phyloP scores from a whole-genome alignment of 2,888 invertebrate genomes.

The Clepsis dumicolana region DNA sequence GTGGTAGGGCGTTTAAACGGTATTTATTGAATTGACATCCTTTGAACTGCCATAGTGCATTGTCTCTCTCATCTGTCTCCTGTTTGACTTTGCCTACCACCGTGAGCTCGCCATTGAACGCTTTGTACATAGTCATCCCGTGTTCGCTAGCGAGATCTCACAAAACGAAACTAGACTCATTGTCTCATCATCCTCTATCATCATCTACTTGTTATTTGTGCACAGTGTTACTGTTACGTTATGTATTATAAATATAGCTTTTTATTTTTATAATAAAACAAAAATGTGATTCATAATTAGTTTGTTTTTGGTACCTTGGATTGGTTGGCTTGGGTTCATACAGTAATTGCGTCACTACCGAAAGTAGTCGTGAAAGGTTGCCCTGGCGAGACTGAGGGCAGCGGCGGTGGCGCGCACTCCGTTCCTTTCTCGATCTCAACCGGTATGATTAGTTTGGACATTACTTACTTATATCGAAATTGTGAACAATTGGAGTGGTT shows the following conservation, averaged over 20 bases:
- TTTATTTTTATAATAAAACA: conserved; percentile 82
- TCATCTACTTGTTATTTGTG: conserved; percentile 82
- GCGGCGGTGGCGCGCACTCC: conserved; percentile 50
- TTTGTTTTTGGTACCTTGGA: conserved; percentile 65
- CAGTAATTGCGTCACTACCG: conserved; percentile 69
- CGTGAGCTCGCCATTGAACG: conserved; percentile 61
- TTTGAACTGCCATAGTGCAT: conserved; percentile 7
- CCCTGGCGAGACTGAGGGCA: conserved; percentile 61
- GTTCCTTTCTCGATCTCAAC: conserved; percentile 68
- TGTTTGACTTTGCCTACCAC: conserved; percentile 50
- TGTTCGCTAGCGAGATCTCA: conserved; percentile 61
- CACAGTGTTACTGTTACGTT: conserved; percentile 85
- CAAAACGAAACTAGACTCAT: conserved; percentile 60
- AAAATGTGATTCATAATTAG: conserved; percentile 73
- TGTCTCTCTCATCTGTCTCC: neutral
- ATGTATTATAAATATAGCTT: conserved; percentile 81
- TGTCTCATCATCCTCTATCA: conserved; percentile 64
- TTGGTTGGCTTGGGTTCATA: conserved; percentile 53
- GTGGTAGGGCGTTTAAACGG: conserved; percentile 65
- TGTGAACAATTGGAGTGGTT: conserved; percentile 62
- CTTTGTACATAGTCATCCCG: conserved; percentile 76
- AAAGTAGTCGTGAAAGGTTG: conserved; percentile 82
- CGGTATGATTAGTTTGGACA: conserved; percentile 63
- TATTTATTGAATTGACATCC: conserved; percentile 65
- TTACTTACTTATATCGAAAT: conserved; percentile 67